Conservation (phyloP, 2,113 vertebrate species). For the Prinia subflava region DNA sequence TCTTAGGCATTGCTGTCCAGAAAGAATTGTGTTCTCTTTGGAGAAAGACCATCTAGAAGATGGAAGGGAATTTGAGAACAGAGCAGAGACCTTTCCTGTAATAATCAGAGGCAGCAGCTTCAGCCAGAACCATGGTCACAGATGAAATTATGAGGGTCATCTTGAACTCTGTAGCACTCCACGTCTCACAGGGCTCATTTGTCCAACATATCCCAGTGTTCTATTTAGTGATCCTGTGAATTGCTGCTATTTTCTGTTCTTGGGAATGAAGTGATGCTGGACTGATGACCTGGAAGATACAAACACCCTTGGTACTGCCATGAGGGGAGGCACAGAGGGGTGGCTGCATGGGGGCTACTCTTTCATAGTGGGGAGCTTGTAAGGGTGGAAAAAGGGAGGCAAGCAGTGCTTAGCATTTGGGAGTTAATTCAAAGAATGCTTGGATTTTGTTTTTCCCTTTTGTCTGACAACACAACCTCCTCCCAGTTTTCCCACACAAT, state of each 20-base stretch:
- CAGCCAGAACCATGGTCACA: background rate
- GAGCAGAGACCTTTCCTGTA: background rate
- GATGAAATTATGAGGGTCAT: background rate
- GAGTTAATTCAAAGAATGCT: background rate
- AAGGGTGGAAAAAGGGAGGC: background rate
- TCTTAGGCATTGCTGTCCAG: background rate
- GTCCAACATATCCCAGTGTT: background rate
- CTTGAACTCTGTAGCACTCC: background rate
- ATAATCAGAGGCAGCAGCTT: background rate
- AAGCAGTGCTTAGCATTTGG: constrained; percentile 1
- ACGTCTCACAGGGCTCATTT: background rate
- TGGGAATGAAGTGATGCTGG: background rate
- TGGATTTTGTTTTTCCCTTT: background rate
- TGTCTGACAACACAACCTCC: background rate
- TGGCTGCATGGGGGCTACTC: background rate
- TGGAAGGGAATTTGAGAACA: background rate
- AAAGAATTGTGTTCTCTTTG: background rate
- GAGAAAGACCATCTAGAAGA: background rate
- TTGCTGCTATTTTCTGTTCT: background rate
- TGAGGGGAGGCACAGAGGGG: background rate
- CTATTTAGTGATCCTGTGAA: background rate
- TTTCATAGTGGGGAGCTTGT: background rate
- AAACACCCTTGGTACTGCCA: background rate
- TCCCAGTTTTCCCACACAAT: background rate
- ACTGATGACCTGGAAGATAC: background rate